These are phyloP conservation scores for Orchestes rusci DNA, from an alignment of 2,888 invertebrate species.

Conservation along the genomic window DNA sequence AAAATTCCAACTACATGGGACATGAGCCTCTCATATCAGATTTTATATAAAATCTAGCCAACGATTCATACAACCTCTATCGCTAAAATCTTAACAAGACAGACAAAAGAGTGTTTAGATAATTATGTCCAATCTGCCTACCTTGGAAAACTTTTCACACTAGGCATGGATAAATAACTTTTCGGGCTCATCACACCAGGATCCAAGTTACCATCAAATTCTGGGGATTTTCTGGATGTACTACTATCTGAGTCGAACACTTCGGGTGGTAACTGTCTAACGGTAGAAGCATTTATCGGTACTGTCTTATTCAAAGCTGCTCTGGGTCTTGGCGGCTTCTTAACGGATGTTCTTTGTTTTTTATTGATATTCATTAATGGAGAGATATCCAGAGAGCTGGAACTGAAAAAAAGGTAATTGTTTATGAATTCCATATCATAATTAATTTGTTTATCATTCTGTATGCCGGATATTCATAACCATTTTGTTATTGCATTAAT, in stretches of 20 bases:
- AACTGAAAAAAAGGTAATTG: slow-evolving; percentile 32
- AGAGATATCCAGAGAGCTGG: slow-evolving; percentile 40
- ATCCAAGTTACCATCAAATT: slow-evolving; percentile 30
- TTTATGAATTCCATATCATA: too few relatives aligned
- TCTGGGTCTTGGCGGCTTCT: slow-evolving; percentile 35
- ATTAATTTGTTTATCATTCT: too few relatives aligned
- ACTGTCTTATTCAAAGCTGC: slow-evolving; percentile 40
- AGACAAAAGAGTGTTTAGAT: not conserved
- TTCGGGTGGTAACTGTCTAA: slow-evolving; percentile 30
- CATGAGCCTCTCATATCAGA: too few relatives aligned
- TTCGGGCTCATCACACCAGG: slow-evolving; percentile 51
- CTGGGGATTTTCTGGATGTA: slow-evolving; percentile 34
- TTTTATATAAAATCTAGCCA: too few relatives aligned
- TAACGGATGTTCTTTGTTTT: slow-evolving; percentile 35
- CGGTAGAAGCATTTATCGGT: slow-evolving; percentile 31
- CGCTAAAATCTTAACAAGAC: too few relatives aligned
- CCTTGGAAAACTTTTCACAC: slow-evolving; percentile 77
- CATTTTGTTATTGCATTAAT: too few relatives aligned
- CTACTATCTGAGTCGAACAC: slow-evolving; percentile 38
- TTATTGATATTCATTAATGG: slow-evolving; percentile 38
- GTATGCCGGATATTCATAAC: too few relatives aligned
- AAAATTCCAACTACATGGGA: too few relatives aligned
- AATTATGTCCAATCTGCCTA: slow-evolving; percentile 30
- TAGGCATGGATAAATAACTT: slow-evolving; percentile 80
- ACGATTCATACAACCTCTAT: too few relatives aligned